These are phyloP conservation scores for Cyphomyrus plagiostoma DNA, from an alignment of 2,113 vertebrate species.

Conservation along the genomic window DNA sequence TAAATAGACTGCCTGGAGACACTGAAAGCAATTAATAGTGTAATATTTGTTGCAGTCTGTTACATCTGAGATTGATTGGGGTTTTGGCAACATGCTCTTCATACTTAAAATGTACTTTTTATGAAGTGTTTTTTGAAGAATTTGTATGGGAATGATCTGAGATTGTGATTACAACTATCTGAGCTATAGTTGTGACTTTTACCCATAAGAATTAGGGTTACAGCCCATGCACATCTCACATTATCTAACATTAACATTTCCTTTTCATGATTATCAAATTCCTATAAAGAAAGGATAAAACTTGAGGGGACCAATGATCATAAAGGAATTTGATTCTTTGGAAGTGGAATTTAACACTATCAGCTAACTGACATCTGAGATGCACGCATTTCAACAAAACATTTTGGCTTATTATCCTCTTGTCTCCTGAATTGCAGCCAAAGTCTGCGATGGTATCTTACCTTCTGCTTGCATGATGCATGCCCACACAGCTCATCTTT, in stretches of 20 bases:
- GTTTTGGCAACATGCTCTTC: background rate
- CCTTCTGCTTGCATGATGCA: conserved; percentile 9
- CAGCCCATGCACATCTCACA: background rate
- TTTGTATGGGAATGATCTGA: background rate
- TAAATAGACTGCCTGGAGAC: conserved; percentile 24
- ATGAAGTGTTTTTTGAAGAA: background rate
- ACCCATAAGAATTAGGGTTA: background rate
- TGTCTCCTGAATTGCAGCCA: conserved; percentile 11
- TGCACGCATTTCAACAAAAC: conserved; percentile 4
- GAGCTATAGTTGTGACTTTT: background rate
- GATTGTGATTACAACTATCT: background rate
- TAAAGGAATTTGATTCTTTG: conserved; percentile 20
- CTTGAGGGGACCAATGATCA: background rate
- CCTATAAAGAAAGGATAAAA: background rate
- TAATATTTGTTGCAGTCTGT: conserved; percentile 3
- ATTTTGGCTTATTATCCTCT: background rate
- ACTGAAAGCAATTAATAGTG: conserved; percentile 12
- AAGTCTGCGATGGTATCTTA: background rate
- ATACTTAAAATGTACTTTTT: background rate
- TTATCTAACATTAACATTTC: background rate
- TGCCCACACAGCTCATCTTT: background rate
- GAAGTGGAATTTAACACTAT: conserved; percentile 19
- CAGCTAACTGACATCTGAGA: background rate
- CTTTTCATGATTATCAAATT: background rate
- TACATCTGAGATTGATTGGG: conserved; percentile 23